Evolutionary conservation across 2,888 invertebrate species (phyloP).

Genomic region (Harmothoe impar): DNA sequence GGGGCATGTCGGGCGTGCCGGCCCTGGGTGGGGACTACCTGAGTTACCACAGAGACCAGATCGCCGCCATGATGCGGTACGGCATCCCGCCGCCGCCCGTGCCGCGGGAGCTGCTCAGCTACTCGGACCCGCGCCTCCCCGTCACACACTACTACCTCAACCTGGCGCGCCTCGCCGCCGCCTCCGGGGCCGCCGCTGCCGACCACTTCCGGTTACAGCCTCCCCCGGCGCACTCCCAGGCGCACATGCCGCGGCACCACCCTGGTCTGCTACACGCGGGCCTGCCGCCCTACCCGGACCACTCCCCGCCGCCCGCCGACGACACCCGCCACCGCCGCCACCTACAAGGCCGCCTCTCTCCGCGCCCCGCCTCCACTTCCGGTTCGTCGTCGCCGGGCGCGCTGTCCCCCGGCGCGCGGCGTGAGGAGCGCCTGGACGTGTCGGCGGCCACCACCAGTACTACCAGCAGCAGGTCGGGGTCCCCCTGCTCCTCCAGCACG

Average conservation of each 20-base stretch:
- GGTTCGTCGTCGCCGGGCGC: neutral
- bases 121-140: constrained; percentile 60
- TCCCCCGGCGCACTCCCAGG: constrained; percentile 48
- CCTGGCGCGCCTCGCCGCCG: constrained; percentile 60
- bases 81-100: constrained; percentile 50
- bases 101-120: constrained; percentile 40
- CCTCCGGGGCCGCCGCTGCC: constrained; percentile 17
- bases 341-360: neutral
- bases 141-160: constrained; percentile 64
- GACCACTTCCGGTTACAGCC: constrained; percentile 2
- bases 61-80: constrained; percentile 44
- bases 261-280: constrained; percentile 11
- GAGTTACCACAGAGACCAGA: neutral
- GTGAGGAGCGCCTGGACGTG: neutral
- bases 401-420: neutral
- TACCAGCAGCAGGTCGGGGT: too few species aligned
- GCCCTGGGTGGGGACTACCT: neutral
- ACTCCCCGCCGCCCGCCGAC: neutral
- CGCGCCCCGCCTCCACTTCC: neutral
- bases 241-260: constrained; percentile 31
- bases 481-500: neutral
- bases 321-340: neutral
- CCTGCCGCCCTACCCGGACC: neutral
- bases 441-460: too few species aligned
- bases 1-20: neutral